phyloP scores from a whole-genome alignment of 2,113 vertebrate genomes.

The Salvelinus alpinus region DNA sequence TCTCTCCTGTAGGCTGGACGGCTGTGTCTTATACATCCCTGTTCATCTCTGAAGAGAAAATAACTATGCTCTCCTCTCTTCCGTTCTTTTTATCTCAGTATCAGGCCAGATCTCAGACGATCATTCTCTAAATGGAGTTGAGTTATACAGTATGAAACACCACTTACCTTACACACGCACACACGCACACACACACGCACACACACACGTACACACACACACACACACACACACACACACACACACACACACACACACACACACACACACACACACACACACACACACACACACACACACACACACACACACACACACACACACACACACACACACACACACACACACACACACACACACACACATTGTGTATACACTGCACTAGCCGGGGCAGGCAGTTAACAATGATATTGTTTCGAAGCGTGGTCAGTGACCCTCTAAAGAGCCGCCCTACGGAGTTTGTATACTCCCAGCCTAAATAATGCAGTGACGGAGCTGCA shows the following conservation, averaged over 20 bases:
- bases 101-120: no score
- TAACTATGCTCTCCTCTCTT: not conserved
- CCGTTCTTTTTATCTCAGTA: no score
- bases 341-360: constrained; percentile 28
- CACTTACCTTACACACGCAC: no score
- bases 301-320: constrained; percentile 33
- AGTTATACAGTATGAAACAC: not conserved
- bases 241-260: no score
- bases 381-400: constrained; percentile 25
- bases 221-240: no score
- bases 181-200: no score
- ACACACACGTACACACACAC: no score
- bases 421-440: constrained; percentile 63
- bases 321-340: constrained; percentile 10
- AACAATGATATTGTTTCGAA: constrained; percentile 63
- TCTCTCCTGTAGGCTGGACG: no score
- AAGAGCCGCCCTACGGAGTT: constrained; percentile 54
- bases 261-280: no score
- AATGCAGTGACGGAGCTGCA: constrained; percentile 50
- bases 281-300: no score
- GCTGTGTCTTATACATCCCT: not conserved
- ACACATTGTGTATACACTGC: constrained; percentile 35
- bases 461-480: constrained; percentile 53
- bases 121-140: no score
- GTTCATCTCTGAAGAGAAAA: not conserved